These are phyloP conservation scores for Eleutherodactylus coqui DNA, from an alignment of 2,797 vertebrate genomes.

Conservation along the genomic window DNA sequence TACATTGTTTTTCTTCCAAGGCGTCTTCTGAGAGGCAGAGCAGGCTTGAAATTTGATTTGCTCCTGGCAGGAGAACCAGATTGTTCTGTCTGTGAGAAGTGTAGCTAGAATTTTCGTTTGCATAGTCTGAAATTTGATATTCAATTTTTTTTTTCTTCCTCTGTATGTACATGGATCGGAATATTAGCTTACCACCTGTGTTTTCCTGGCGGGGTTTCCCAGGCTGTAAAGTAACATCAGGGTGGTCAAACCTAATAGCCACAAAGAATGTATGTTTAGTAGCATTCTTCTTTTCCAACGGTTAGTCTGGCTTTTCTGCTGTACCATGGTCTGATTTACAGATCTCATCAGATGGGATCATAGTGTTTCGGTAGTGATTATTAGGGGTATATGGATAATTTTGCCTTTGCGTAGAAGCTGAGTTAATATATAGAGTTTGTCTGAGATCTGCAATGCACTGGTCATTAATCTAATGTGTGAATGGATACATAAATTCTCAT, in stretches of 20 bases:
- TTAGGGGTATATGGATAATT: background rate
- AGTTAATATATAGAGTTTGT: background rate
- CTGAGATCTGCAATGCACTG: background rate
- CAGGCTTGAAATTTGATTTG: slow-evolving; percentile 38
- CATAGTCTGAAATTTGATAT: slow-evolving; percentile 37
- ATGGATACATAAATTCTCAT: background rate
- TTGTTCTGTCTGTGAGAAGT: slow-evolving; percentile 52
- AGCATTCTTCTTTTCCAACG: background rate
- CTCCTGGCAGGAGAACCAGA: slow-evolving; percentile 53
- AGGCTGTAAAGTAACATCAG: slow-evolving; percentile 51
- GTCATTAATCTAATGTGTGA: background rate
- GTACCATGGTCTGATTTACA: too few species aligned
- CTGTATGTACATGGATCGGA: slow-evolving; percentile 52
- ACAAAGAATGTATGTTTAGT: slow-evolving; percentile 46
- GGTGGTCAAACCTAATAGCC: slow-evolving; percentile 57
- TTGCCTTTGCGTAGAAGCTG: background rate
- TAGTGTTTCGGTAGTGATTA: background rate
- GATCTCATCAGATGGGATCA: background rate
- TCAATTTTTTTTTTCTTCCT: slow-evolving; percentile 36
- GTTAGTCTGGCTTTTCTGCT: slow-evolving; percentile 39
- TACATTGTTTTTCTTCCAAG: slow-evolving; percentile 40
- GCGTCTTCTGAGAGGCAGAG: slow-evolving; percentile 58
- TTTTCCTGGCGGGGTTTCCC: slow-evolving; percentile 44
- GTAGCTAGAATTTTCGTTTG: slow-evolving; percentile 46
- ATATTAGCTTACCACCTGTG: slow-evolving; percentile 51